These are phyloP conservation scores for Phytoseiulus persimilis DNA, from an alignment of 2,888 invertebrate species.

Conservation along the genomic window DNA sequence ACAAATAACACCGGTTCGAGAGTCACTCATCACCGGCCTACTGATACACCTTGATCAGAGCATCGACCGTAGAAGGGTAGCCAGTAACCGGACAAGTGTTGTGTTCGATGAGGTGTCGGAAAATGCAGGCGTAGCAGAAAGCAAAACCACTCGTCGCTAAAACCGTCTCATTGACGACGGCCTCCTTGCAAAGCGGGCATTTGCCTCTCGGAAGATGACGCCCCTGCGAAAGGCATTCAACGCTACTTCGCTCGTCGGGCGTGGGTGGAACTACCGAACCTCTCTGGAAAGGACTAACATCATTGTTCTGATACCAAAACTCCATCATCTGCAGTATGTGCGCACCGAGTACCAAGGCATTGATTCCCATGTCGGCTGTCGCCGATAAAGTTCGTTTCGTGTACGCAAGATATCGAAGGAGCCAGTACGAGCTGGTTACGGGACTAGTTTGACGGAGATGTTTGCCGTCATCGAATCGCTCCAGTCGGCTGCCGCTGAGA, in stretches of 20 bases:
- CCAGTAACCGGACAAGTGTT: constrained; percentile 67
- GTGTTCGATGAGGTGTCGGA: constrained; percentile 59
- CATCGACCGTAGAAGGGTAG: constrained; percentile 57
- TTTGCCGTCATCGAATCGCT: not conserved
- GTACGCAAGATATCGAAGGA: not conserved
- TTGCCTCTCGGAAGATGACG: constrained; percentile 41
- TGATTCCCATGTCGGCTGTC: constrained; percentile 43
- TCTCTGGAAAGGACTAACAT: constrained; percentile 47
- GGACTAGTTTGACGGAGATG: not conserved
- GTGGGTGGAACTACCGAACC: constrained; percentile 50
- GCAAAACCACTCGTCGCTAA: constrained; percentile 70
- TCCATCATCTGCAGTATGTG: constrained; percentile 79
- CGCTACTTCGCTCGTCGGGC: constrained; percentile 45
- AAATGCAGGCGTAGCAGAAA: constrained; percentile 76
- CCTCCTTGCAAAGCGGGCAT: constrained; percentile 68
- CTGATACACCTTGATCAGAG: constrained; percentile 57
- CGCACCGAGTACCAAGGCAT: constrained; percentile 64
- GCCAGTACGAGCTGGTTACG: not conserved
- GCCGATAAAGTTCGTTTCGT: not conserved
- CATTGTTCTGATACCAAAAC: constrained; percentile 61
- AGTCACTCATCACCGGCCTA: constrained; percentile 26
- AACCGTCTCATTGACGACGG: constrained; percentile 66
- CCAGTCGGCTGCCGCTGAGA: constrained; percentile 51
- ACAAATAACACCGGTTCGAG: not conserved
- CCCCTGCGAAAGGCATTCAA: constrained; percentile 43